Conservation (phyloP, 2,113 vertebrate genomes). For the Psittacula cyanocephala region DNA sequence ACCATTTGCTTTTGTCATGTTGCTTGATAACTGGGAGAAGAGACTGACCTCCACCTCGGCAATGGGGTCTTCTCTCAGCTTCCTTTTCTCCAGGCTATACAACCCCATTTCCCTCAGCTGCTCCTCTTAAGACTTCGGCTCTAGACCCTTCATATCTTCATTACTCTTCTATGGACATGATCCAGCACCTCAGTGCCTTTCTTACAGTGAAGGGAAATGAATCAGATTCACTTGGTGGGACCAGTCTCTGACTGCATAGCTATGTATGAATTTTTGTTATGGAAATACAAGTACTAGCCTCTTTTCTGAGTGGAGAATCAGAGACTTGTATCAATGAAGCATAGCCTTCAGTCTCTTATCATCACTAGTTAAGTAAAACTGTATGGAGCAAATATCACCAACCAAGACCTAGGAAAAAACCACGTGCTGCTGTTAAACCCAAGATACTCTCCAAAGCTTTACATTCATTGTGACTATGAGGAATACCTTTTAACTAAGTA, state of each 20-base stretch:
- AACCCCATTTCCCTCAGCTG: neutral
- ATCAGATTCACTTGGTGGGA: neutral
- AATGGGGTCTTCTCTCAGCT: neutral
- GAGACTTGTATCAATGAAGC: fast-evolving
- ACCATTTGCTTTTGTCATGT: neutral
- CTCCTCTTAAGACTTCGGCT: neutral
- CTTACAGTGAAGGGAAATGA: neutral
- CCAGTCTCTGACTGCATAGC: neutral
- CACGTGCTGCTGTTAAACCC: neutral
- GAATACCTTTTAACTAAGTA: neutral
- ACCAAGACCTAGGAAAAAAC: neutral
- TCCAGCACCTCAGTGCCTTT: neutral
- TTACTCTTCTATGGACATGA: fast-evolving
- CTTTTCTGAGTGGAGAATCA: neutral
- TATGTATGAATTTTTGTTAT: neutral
- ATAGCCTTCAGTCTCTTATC: neutral
- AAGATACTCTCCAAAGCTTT: neutral
- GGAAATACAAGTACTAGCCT: neutral
- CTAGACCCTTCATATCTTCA: neutral
- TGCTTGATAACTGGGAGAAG: neutral
- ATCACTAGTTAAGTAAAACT: neutral
- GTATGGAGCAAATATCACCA: neutral
- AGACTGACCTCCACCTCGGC: neutral
- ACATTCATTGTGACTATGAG: neutral
- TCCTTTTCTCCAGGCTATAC: neutral